Conservation (phyloP, 2,888 invertebrate genomes). For the Sarcophaga rosellei region DNA sequence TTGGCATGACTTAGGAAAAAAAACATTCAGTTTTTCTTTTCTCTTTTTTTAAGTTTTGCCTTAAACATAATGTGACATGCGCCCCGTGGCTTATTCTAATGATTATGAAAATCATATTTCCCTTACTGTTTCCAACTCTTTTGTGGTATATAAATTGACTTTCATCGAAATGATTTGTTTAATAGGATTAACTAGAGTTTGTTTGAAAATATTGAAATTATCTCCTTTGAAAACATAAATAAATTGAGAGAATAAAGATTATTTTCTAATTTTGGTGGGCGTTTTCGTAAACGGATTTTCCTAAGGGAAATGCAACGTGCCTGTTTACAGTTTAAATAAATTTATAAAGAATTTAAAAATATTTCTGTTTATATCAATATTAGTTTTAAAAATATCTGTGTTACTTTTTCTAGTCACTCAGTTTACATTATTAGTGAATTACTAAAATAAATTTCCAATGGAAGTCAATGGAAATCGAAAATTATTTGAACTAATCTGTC, state of each 20-base stretch:
- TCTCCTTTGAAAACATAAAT: not conserved
- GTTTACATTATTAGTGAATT: no score
- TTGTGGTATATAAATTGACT: constrained; percentile 21
- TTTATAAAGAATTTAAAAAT: no score
- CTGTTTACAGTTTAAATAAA: not conserved
- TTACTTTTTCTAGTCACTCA: no score
- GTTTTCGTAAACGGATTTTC: constrained; percentile 39
- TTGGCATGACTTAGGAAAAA: constrained; percentile 61
- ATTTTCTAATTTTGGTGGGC: constrained; percentile 22
- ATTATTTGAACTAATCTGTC: no score
- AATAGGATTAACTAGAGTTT: constrained; percentile 76
- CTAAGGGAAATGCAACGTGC: no score
- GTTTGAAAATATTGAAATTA: constrained; percentile 76
- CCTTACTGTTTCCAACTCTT: constrained; percentile 45
- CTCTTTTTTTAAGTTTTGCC: constrained; percentile 65
- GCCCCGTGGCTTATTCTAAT: constrained; percentile 77
- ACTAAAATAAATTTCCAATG: no score
- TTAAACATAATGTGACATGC: constrained; percentile 78
- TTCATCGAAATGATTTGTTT: constrained; percentile 73
- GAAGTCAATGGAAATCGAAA: no score
- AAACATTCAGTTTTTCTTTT: not conserved
- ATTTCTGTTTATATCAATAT: no score
- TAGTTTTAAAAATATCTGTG: no score
- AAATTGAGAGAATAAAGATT: constrained; percentile 3
- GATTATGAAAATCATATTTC: constrained; percentile 77